A percentile compares a stretch with the other conserved stretches of the same genome.
Evolutionary conservation across 1,140 invertebrate species (phyloP).

Genomic region (Thalassaphorura encarpata): DNA sequence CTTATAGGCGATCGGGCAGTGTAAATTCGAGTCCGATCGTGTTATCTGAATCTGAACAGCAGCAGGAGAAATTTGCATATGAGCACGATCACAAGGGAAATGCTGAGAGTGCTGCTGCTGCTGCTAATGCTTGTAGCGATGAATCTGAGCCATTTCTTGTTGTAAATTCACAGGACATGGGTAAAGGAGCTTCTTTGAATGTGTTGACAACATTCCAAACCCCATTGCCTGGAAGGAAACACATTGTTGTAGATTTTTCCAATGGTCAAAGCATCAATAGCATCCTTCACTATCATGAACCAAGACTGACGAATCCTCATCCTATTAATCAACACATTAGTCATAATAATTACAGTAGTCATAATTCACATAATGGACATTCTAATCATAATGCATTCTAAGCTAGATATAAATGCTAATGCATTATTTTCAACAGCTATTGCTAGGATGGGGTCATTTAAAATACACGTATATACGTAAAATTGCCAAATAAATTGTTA

Average conservation of each 20-base stretch:
- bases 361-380: constrained; percentile 5
- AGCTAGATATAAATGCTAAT: too few species aligned
- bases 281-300: constrained; percentile 29
- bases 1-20: too few species aligned
- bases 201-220: constrained; percentile 32
- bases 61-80: too few species aligned
- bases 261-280: constrained; percentile 25
- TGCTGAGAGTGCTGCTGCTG: too few species aligned
- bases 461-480: too few species aligned
- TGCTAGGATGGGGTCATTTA: too few species aligned
- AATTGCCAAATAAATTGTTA: too few species aligned
- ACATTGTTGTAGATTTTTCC: constrained; percentile 28
- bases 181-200: constrained; percentile 25
- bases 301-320: constrained; percentile 26
- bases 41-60: too few species aligned
- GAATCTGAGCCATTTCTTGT: constrained; percentile 9
- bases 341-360: constrained; percentile 20
- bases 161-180: constrained; percentile 22
- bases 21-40: too few species aligned
- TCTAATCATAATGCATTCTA: constrained; percentile 25
- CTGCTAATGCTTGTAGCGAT: too few species aligned
- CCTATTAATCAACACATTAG: constrained; percentile 11
- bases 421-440: too few species aligned
- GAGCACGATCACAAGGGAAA: too few species aligned
- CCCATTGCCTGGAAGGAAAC: constrained; percentile 26